Percentiles rank a stretch among this genome's conserved stretches.
These are phyloP conservation scores for Bubo bubo DNA, from an alignment of 2,113 vertebrate genomes.

Conservation along the genomic window DNA sequence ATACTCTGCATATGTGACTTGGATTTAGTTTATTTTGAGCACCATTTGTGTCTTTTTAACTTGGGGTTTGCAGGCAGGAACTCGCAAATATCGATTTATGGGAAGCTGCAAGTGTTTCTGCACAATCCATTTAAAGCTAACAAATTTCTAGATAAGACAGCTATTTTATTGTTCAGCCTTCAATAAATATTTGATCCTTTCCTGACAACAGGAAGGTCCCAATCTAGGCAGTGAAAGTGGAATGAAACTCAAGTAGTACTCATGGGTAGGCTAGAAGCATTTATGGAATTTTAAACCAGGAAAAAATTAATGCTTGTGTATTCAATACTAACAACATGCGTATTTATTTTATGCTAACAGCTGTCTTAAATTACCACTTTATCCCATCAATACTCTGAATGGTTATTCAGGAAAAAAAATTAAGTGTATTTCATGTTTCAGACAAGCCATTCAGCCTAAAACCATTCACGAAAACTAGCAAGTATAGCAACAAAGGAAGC, in stretches of 20 bases:
- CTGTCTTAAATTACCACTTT: conserved; percentile 46
- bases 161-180: background rate
- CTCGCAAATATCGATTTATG: background rate
- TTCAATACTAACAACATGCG: background rate
- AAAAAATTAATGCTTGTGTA: background rate
- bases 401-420: background rate
- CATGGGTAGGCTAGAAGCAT: background rate
- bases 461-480: background rate
- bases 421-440: conserved; percentile 52
- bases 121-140: background rate
- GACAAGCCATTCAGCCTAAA: conserved; percentile 48
- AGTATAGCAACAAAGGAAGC: conserved; percentile 3
- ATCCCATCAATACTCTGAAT: conserved; percentile 46
- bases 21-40: background rate
- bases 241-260: background rate
- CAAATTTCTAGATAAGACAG: background rate
- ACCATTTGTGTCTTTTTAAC: background rate
- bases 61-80: background rate
- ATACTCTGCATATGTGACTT: background rate
- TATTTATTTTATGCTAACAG: background rate
- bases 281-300: background rate
- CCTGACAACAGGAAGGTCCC: background rate
- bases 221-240: background rate
- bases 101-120: background rate
- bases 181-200: background rate